These are phyloP conservation scores for Xylocampa areola DNA, from an alignment of 2,888 invertebrate genomes.

Conservation along the genomic window DNA sequence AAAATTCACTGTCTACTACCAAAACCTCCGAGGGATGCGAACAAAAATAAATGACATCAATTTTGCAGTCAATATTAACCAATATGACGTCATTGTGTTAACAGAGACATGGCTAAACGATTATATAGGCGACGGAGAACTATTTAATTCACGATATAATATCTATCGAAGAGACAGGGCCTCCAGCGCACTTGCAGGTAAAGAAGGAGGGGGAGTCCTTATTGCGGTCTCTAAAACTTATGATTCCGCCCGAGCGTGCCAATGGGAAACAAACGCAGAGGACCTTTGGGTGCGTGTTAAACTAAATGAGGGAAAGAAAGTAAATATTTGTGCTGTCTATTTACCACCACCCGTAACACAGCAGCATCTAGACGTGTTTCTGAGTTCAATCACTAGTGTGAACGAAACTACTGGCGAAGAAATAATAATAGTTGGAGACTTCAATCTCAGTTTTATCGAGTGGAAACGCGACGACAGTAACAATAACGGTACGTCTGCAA, in stretches of 20 bases:
- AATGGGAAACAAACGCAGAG: too few species aligned
- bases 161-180: constrained; percentile 1
- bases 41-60: not conserved
- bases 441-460: not conserved
- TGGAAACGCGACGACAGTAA: not conserved
- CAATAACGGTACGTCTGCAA: too few species aligned
- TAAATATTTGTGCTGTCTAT: not conserved
- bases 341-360: too few species aligned
- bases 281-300: not conserved
- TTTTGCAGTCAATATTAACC: not conserved
- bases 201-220: not conserved
- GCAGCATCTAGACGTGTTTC: not conserved
- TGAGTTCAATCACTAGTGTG: not conserved
- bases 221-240: not conserved
- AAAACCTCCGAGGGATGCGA: not conserved
- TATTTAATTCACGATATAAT: too few species aligned
- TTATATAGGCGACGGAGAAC: not conserved
- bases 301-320: not conserved
- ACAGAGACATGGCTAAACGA: too few species aligned
- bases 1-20: constrained; percentile 4
- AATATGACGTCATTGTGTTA: too few species aligned
- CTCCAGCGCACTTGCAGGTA: not conserved
- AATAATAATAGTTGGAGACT: too few species aligned
- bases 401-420: too few species aligned
- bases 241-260: not conserved